Evolutionary conservation across 2,113 vertebrate genomes (phyloP).

Genomic region (Microcebus ravelobensis): DNA sequence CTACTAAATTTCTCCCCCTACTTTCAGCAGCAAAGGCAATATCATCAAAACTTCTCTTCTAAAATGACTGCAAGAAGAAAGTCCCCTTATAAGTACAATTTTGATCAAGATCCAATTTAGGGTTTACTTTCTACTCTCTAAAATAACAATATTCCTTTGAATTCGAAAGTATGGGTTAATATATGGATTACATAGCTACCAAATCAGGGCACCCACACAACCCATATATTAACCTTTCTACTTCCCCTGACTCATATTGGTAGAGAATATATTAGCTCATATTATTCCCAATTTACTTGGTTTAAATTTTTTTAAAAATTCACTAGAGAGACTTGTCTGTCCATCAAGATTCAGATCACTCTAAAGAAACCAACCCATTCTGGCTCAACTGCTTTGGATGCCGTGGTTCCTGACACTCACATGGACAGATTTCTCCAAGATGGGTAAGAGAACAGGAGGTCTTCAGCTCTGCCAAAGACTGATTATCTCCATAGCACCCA

Average conservation of each 20-base stretch:
- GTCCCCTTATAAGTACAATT: background rate
- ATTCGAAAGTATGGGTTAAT: background rate
- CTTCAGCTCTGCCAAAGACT: background rate
- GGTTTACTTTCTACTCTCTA: background rate
- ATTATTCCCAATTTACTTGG: background rate
- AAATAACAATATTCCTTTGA: background rate
- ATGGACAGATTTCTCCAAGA: constrained; percentile 13
- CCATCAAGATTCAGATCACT: background rate
- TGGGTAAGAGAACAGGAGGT: background rate
- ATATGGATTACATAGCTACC: background rate
- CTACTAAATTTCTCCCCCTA: background rate
- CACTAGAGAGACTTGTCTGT: background rate
- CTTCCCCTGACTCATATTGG: background rate
- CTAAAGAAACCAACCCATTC: background rate
- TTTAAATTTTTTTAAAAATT: background rate
- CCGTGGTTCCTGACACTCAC: background rate
- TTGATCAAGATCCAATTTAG: constrained; percentile 28
- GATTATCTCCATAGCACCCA: constrained; percentile 12
- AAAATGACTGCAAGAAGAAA: background rate
- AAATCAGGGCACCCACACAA: background rate
- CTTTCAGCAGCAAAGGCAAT: background rate
- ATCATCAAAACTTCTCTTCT: background rate
- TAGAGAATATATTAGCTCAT: background rate
- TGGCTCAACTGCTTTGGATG: background rate
- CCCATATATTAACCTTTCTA: background rate